Evolutionary conservation across 2,797 vertebrate species (phyloP), one percentile per base, ranked within the genome.

Genomic region (Sebastes hopkinsi): DNA sequence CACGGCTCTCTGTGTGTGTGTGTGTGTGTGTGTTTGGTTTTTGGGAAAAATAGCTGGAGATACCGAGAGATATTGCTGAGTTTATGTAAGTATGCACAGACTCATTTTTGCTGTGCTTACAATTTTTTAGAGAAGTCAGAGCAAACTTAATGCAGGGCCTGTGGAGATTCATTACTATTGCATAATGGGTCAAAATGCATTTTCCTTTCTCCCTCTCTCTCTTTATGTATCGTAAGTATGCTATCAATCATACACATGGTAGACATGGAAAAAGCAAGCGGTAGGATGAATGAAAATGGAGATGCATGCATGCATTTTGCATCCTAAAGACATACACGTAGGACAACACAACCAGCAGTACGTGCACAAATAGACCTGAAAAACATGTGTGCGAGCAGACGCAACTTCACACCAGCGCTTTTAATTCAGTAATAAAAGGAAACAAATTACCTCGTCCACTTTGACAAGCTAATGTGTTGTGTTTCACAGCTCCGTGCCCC

Each of bases 381-480:
- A 23, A 23, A 42, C 25, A 16, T 14, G 20, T 4, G 22, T 6
- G 13, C 32, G 22, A 46, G 62, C 20, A 13, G 2, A 38, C 64
- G 4, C 56, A 25, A 61, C 68, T 56, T 76, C 77, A 54, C 75
- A 66, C 34, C 78, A 34, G 77, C 7, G 62, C 70, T 82, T 88
- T 86, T 84, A 84, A 89, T 87, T 85, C 89, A 56, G 76, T 84
- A 81, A 90, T 81, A 81, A 88, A 89, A 85, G 32, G 76, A 90
- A 92, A 85, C 72, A 87, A 91, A 93, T 88, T 9, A 88, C 87
- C 68, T 85, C 74, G 86, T 89, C 82, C 76, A 69, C 73, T 83
- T 60, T 85, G 88, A 88, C 88, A 88, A 87, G 83, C 78, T 87
- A 86, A 92, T 91, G 85, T 75, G 89, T 84, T 79, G 71, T 83